Percentiles rank a stretch among this genome's conserved stretches.
These are phyloP conservation scores for Trigoniulus corallinus DNA, from an alignment of 1,140 invertebrate species.

Conservation along the genomic window DNA sequence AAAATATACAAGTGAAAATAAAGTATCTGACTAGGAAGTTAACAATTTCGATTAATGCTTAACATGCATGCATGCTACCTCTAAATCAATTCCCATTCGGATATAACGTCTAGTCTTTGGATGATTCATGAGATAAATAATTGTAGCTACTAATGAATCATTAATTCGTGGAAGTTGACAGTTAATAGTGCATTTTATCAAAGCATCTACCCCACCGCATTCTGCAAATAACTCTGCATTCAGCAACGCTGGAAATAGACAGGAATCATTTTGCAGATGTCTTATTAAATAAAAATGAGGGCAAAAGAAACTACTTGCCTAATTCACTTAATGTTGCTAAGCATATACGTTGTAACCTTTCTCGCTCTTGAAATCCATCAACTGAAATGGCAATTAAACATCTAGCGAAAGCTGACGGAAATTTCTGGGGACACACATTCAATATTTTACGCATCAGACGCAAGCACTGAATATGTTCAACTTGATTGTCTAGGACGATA, in stretches of 20 bases:
- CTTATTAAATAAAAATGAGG: neutral
- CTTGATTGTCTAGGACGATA: constrained; percentile 59
- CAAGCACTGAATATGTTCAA: constrained; percentile 75
- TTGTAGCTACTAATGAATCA: constrained; percentile 67
- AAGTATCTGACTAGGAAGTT: no score
- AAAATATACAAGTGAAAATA: constrained; percentile 3
- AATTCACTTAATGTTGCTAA: constrained; percentile 73
- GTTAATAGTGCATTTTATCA: constrained; percentile 62
- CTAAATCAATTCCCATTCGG: constrained; percentile 40
- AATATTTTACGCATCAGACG: constrained; percentile 57
- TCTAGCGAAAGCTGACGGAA: constrained; percentile 44
- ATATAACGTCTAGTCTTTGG: constrained; percentile 57
- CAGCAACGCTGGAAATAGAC: constrained; percentile 44
- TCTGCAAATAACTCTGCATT: constrained; percentile 62
- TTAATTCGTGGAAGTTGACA: constrained; percentile 48
- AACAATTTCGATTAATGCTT: no score
- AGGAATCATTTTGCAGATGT: constrained; percentile 6
- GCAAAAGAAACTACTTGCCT: constrained; percentile 26
- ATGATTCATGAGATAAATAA: constrained; percentile 73
- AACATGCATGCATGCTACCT: constrained; percentile 20
- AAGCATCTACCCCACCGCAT: constrained; percentile 62
- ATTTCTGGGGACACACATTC: constrained; percentile 41
- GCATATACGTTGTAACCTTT: constrained; percentile 58
- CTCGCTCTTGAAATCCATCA: constrained; percentile 49
- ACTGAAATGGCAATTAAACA: constrained; percentile 65